These are phyloP conservation scores for Perdix hodgsoniae DNA, from an alignment of 2,797 vertebrate genomes.

Conservation along the genomic window DNA sequence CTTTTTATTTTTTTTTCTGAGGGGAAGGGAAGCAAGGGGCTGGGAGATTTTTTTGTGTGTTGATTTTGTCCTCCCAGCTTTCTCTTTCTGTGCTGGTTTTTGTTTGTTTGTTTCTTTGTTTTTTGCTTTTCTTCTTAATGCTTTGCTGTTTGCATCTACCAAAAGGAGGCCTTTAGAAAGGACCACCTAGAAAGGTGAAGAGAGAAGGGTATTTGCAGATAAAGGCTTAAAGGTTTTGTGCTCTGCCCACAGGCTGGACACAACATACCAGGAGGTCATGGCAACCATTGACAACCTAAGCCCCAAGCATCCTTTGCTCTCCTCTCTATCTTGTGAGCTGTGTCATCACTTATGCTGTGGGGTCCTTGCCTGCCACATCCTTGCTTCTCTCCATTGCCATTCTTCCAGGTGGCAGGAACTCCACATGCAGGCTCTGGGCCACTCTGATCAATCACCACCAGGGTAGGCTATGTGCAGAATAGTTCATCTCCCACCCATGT, in stretches of 20 bases:
- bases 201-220: not conserved
- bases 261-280: not conserved
- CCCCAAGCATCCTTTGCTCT: not conserved
- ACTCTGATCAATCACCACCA: rapidly evolving
- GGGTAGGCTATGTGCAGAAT: not conserved
- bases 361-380: not conserved
- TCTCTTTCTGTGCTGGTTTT: not conserved
- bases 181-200: not conserved
- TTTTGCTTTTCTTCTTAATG: not conserved
- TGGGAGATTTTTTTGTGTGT: not conserved
- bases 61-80: not conserved
- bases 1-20: not conserved
- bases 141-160: not conserved
- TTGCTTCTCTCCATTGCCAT: not conserved
- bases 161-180: not conserved
- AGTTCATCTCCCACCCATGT: not conserved
- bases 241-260: not conserved
- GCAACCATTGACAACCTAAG: not conserved
- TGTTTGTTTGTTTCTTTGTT: not conserved
- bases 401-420: not conserved
- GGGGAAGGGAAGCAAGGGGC: not conserved
- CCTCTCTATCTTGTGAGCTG: not conserved
- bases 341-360: not conserved
- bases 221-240: not conserved
- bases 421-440: not conserved